phyloP scores from a whole-genome alignment of 2,888 invertebrate genomes.

The Platycheirus albimanus region DNA sequence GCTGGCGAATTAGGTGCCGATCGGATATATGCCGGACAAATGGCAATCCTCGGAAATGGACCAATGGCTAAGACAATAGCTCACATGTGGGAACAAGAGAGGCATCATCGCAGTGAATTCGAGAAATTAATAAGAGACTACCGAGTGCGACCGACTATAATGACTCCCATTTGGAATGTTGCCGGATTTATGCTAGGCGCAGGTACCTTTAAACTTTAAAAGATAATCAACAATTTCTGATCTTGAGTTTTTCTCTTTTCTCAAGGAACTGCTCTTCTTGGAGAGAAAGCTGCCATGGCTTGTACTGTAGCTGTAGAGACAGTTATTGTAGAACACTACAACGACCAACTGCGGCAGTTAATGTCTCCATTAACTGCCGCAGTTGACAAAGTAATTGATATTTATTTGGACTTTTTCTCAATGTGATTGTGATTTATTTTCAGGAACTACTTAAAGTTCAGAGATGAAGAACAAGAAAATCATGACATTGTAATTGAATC shows the following conservation, averaged over 20 bases:
- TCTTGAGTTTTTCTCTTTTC: too few relatives aligned
- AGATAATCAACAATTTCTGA: background rate
- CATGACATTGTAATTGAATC: conserved; percentile 96
- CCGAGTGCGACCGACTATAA: conserved; percentile 93
- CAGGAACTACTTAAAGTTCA: conserved; percentile 93
- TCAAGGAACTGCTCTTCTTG: conserved; percentile 92
- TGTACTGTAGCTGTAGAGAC: conserved; percentile 99
- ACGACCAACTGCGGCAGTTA: conserved; percentile 94
- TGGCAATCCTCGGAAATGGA: conserved; percentile 92
- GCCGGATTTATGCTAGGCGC: conserved; percentile 96
- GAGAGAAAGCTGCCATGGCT: conserved; percentile 99
- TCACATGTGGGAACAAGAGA: conserved; percentile 99
- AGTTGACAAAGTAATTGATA: conserved; percentile 84
- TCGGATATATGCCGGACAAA: conserved; percentile 98
- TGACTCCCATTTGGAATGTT: conserved; percentile 96
- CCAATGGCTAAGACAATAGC: conserved; percentile 91
- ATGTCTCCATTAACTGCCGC: conserved; percentile 90
- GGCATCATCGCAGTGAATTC: conserved; percentile 94
- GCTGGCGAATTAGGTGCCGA: conserved; percentile 99
- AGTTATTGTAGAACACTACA: conserved; percentile 98
- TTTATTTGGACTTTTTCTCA: background rate
- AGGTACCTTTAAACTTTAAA: conserved; percentile 83
- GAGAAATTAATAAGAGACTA: conserved; percentile 94
- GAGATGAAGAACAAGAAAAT: conserved; percentile 99
- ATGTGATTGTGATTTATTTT: too few relatives aligned